Evolutionary conservation across 2,888 invertebrate species (phyloP).

Genomic region (Taphrorychus bicolor): DNA sequence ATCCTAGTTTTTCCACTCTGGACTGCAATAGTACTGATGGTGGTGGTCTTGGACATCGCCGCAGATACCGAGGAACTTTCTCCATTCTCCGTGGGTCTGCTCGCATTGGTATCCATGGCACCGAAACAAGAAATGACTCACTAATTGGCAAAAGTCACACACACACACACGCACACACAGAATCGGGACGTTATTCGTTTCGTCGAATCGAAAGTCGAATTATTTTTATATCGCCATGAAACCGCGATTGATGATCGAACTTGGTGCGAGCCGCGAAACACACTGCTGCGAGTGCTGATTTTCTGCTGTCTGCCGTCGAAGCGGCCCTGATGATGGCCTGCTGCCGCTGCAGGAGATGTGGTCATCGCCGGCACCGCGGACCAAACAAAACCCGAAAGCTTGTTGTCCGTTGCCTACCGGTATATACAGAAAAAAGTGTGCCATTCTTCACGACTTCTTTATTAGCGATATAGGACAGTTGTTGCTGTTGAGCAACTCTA

Average conservation of each 20-base stretch:
- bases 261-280: conserved; percentile 57
- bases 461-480: neutral
- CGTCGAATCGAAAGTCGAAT: conserved; percentile 36
- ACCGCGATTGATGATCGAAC: conserved; percentile 46
- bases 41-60: conserved; percentile 70
- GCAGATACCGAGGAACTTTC: conserved; percentile 44
- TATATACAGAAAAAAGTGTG: neutral
- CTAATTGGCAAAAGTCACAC: neutral
- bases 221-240: conserved; percentile 46
- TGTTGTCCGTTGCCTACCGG: neutral
- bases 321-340: conserved; percentile 42
- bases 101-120: conserved; percentile 47
- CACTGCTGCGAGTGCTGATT: conserved; percentile 51
- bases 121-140: neutral
- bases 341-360: conserved; percentile 44
- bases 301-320: conserved; percentile 43
- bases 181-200: conserved; percentile 32
- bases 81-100: conserved; percentile 48
- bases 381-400: conserved; percentile 5
- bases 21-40: conserved; percentile 90
- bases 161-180: too few relatives aligned
- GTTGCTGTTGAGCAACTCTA: too few relatives aligned
- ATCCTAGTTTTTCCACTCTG: conserved; percentile 86
- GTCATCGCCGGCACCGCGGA: conserved; percentile 23
- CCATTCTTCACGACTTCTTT: neutral